These are phyloP conservation scores for Pelodiscus sinensis DNA, from an alignment of 2,113 vertebrate genomes.

Conservation along the genomic window DNA sequence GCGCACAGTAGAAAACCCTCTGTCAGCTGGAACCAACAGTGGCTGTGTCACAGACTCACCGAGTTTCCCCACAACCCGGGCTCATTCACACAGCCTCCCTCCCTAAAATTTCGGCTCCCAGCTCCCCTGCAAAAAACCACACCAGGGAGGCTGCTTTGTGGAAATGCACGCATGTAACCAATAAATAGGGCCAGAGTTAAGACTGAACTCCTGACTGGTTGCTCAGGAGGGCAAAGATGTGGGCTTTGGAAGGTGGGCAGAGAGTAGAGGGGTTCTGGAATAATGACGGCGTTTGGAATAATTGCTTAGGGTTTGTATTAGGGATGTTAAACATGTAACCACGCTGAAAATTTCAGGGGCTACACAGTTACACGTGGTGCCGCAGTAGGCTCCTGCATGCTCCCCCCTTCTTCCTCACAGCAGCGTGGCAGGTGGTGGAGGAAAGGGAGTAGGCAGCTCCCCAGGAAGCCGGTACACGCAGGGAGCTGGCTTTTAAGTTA, in stretches of 20 bases:
- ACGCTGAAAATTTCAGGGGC: too few species aligned
- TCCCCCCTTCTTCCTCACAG: too few species aligned
- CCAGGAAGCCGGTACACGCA: too few species aligned
- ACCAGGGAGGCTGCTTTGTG: background rate
- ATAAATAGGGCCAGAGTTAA: background rate
- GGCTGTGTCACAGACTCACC: background rate
- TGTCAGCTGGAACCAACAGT: background rate
- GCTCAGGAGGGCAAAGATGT: background rate
- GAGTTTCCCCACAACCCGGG: background rate
- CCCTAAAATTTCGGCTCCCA: background rate
- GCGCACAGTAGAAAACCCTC: background rate
- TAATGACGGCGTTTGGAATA: slow-evolving; percentile 65
- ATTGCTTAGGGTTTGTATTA: slow-evolving; percentile 27
- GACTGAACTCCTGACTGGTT: background rate
- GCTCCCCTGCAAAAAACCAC: background rate
- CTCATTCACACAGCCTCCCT: background rate
- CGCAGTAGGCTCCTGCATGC: too few species aligned
- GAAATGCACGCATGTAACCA: background rate
- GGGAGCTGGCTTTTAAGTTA: too few species aligned
- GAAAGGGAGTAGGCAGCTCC: too few species aligned
- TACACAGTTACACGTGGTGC: too few species aligned
- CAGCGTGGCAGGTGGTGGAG: too few species aligned
- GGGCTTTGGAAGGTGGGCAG: background rate
- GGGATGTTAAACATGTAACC: too few species aligned
- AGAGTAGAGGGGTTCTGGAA: slow-evolving; percentile 46